These are phyloP conservation scores for Musca vetustissima DNA, from an alignment of 1,140 invertebrate species.

Conservation along the genomic window DNA sequence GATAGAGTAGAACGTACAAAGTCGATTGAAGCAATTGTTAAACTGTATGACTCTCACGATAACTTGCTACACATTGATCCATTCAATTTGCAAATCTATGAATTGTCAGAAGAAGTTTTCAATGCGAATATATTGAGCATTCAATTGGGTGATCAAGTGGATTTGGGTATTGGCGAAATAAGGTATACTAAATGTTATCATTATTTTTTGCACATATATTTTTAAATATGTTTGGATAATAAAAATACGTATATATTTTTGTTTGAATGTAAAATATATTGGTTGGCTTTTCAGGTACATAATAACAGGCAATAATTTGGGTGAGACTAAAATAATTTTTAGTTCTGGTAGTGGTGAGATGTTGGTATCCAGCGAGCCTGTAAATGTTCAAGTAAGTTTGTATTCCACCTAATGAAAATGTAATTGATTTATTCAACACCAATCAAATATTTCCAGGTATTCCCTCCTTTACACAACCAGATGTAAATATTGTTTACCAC, in stretches of 20 bases:
- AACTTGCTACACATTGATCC: conserved; percentile 60
- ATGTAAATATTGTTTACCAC: conserved; percentile 68
- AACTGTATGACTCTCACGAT: conserved; percentile 64
- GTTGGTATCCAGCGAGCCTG: conserved; percentile 58
- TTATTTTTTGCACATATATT: not conserved
- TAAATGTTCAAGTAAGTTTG: conserved; percentile 58
- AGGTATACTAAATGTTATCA: conserved; percentile 26
- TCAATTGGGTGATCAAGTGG: conserved; percentile 49
- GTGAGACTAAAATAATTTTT: conserved; percentile 63
- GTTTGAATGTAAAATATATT: not conserved
- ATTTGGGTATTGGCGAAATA: conserved; percentile 45
- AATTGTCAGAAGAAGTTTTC: conserved; percentile 51
- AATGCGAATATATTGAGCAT: conserved; percentile 55
- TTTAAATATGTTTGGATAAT: not conserved
- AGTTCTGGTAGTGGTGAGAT: conserved; percentile 56
- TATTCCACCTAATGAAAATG: not conserved
- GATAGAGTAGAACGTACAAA: conserved; percentile 73
- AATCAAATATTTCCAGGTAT: conserved; percentile 57
- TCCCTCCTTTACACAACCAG: conserved; percentile 73
- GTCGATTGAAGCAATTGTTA: conserved; percentile 60
- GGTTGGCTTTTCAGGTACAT: conserved; percentile 32
- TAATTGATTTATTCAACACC: conserved; percentile 3
- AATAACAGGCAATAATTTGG: conserved; percentile 59
- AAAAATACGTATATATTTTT: not conserved
- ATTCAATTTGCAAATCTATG: conserved; percentile 57